Evolutionary conservation across 2,113 vertebrate species (phyloP).

Genomic region (Lepidothrix coronata): DNA sequence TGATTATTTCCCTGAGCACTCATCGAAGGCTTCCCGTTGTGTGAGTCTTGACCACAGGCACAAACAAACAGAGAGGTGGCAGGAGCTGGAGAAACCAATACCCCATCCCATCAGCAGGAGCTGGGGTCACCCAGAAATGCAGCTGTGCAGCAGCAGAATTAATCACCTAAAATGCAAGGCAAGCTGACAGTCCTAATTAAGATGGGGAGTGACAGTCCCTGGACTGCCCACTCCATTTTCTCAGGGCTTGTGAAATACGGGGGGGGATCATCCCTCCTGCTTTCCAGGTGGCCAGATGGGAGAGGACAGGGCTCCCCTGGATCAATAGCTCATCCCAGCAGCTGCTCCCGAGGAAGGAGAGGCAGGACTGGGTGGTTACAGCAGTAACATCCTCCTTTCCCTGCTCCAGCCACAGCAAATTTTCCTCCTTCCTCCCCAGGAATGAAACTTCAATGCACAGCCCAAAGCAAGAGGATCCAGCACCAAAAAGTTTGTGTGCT

Average conservation of each 20-base stretch:
- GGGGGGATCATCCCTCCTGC: background rate
- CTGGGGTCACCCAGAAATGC: background rate
- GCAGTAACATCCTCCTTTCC: background rate
- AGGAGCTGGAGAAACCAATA: background rate
- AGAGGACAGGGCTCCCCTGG: background rate
- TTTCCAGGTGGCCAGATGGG: background rate
- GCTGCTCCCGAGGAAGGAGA: background rate
- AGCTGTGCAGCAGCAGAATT: background rate
- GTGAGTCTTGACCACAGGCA: background rate
- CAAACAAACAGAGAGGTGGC: constrained; percentile 7
- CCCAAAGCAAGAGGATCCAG: background rate
- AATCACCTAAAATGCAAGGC: constrained; percentile 21
- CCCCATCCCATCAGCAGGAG: background rate
- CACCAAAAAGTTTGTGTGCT: background rate
- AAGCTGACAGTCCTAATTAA: constrained; percentile 27
- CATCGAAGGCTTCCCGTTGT: background rate
- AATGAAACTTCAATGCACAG: background rate
- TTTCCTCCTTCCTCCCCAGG: background rate
- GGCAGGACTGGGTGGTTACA: background rate
- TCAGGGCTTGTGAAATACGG: background rate
- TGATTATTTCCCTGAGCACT: background rate
- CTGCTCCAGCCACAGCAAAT: background rate
- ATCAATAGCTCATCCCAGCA: background rate
- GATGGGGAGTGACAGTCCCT: background rate
- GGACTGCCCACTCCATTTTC: constrained; percentile 3